Evolutionary conservation across 2,797 vertebrate genomes (phyloP), one percentile per base, ranked within the genome.

Genomic region (Pampus argenteus): DNA sequence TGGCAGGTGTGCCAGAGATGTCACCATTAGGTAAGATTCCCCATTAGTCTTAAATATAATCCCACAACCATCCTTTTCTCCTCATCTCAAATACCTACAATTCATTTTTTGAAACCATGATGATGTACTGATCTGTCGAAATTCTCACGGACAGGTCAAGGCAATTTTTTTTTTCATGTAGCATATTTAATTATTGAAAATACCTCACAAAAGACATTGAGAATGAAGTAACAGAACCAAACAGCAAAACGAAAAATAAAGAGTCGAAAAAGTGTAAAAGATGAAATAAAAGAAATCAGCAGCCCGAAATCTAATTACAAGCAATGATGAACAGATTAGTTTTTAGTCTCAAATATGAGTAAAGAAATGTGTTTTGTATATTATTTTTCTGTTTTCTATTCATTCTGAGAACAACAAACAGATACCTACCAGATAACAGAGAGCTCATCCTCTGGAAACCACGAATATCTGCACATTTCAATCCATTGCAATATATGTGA

Each of bases 1-100:
- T 95, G 18, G 96, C 98, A 2, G 96, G 96, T 23, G 97, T 99
- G 52, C 96, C 98, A 0, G 98, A 99, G 87, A 98, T 98, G 98
- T 98, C 98, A 61, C 97, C 97, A 40, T 94, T 99, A 76, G 98
- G 98, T 98, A 92, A 94, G 84, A 18, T 6, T 57, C 17, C 22
- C 15, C 18, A 23, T 52, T 66, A 57, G 22, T 28, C 14, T 62
- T 36, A 29, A 51, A 50, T 26, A 44, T 57, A 45, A 75, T 31
- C 57, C 26, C 45, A 20, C 28, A 25, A 26, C 20, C 38, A 40
- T 17, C 38, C 38, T 45, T 7, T 44, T 38, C 6, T 54, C 40
- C 13, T 22, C 13, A 29, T 47, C 47, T 58, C 38, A 31, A 62
- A 71, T 59, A 48, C 34, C 36, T 52, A 50, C 2, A 1, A 20